phyloP scores from a whole-genome alignment of 2,888 invertebrate genomes.

The Stenchaetothrips biformis region DNA sequence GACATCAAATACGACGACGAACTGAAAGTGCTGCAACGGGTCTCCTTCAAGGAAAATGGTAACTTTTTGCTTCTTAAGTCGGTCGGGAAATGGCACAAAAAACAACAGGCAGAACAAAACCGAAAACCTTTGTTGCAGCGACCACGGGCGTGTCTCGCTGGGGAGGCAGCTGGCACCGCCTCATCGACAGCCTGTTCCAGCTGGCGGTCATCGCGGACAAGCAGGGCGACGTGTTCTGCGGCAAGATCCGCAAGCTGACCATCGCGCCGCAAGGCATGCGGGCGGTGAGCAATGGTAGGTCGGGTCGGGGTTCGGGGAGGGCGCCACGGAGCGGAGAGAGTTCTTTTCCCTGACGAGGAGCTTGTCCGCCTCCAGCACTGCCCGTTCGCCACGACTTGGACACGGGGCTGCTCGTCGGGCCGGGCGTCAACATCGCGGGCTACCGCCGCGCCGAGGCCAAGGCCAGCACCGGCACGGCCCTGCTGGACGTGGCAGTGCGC shows the following conservation, averaged over 20 bases:
- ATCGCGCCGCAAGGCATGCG: background rate
- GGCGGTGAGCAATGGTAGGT: background rate
- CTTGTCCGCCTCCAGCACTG: background rate
- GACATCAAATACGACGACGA: background rate
- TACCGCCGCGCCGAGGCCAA: background rate
- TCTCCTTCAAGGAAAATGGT: background rate
- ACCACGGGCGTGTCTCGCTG: too few relatives aligned
- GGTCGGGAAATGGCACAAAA: too few relatives aligned
- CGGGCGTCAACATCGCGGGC: background rate
- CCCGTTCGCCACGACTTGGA: background rate
- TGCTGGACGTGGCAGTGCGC: background rate
- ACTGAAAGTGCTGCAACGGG: background rate
- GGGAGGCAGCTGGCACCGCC: background rate
- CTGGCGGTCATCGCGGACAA: background rate
- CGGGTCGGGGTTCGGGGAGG: background rate
- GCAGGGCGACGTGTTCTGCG: background rate
- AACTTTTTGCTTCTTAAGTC: background rate
- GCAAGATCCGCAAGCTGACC: background rate
- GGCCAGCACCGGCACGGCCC: background rate
- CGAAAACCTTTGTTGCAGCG: too few relatives aligned
- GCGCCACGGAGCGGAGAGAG: background rate
- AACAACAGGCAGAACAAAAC: too few relatives aligned
- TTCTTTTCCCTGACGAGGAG: background rate
- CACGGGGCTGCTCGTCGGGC: background rate
- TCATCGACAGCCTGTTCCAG: conserved; percentile 11